Base-by-base conservation (phyloP, 2,113 vertebrate species). In the Gorsachius goisagi region DNA sequence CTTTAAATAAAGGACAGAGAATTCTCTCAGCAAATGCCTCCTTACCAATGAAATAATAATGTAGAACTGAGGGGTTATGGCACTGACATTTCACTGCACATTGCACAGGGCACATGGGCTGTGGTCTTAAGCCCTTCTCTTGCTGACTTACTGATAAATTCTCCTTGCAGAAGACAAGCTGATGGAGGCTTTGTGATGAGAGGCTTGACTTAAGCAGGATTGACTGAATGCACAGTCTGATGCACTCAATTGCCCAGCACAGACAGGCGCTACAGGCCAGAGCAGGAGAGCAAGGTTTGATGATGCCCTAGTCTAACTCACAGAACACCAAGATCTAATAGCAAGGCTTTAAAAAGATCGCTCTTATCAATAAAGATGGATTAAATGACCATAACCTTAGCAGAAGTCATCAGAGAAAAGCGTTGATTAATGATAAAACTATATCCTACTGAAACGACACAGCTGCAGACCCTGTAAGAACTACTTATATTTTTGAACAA, bases 401-500 rank as follows among this genome's bases (percentile, higher is more conserved):
- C 67, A 95, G 85, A 97, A 97, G 74, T 72, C 76, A 85, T 39
- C 62, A 83, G 62, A 85, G 84, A 95, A 97, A 97, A 94, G 33
- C 12, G 20, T 3, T 94, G 85, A 93, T 93, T 87, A 87, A 96
- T 76, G 73, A 95, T 79, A 35, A 95, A 86, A 96, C n/a, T 72
- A 68, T 16, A 77, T 28, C 82, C 68, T 87, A 85, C 69, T 77
- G 58, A 88, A 97, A 94, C 1, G 3, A 80, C 89, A 96, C 82
- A 97, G 92, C 94, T 97, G 93, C 88, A 98, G 89, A 91, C 84
- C 60, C 97, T 91, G 72, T 88, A 85, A 85, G 86, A 76, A 67
- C 44, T 72, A 82, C 62, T 93, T 79, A 49, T 11, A 75, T 63
- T 88, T 74, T 67, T n/a, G 27, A 96, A 90, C 28, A 94, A 89